phyloP scores from a whole-genome alignment of 2,797 vertebrate genomes.

The Pelobates cultripes region DNA sequence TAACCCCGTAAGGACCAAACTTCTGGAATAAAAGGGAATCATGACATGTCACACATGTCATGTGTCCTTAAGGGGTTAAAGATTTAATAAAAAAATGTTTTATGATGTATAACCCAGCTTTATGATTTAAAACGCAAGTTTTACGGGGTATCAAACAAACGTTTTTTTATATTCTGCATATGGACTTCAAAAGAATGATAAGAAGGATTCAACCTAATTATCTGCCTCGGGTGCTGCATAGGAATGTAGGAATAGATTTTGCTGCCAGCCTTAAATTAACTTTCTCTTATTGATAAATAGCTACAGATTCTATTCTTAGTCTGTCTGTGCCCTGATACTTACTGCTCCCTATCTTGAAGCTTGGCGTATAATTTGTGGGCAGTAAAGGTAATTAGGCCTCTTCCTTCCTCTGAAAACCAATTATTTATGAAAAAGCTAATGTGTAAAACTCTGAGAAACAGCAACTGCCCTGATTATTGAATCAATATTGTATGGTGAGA shows the following conservation, averaged over 20 bases:
- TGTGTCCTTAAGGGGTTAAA: too few species aligned
- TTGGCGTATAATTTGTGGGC: neutral
- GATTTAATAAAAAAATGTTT: neutral
- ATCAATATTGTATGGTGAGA: neutral
- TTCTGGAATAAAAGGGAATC: too few species aligned
- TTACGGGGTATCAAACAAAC: neutral
- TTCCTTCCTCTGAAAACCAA: neutral
- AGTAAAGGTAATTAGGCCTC: neutral
- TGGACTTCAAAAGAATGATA: neutral
- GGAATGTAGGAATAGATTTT: neutral
- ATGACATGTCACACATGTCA: too few species aligned
- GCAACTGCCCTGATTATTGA: neutral
- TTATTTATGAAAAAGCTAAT: neutral
- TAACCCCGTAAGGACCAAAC: too few species aligned
- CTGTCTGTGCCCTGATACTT: neutral
- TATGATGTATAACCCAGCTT: neutral
- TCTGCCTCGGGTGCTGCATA: neutral
- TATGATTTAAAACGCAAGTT: neutral
- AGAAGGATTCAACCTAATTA: neutral
- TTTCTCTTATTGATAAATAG: conserved; percentile 20
- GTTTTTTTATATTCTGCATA: neutral
- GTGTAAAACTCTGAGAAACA: neutral
- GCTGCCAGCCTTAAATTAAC: neutral
- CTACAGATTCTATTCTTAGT: conserved; percentile 19
- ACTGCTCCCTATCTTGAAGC: neutral